Evolutionary conservation across 2,888 invertebrate genomes (phyloP), one percentile per base, ranked within the genome.

Genomic region (Hyposoter didymator): DNA sequence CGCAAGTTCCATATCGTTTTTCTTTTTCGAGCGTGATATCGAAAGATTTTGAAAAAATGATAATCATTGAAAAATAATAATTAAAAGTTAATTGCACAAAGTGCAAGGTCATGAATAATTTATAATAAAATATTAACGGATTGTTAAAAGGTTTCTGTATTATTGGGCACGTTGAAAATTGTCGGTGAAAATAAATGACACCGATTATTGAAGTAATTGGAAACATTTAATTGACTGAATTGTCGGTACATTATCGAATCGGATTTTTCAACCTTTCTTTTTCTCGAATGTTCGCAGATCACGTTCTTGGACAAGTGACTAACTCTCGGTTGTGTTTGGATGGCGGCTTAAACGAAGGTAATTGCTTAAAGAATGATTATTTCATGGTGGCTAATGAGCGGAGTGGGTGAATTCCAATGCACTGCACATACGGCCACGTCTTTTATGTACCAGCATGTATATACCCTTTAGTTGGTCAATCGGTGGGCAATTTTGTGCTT

Each of bases 351-450:
- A 82, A 67, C 67, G 64, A 78, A 85, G 85, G 85, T 85, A 85
- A 85, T 85, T 80, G 67, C 76, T 76, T 19, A 52, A 73, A 82
- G 67, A 83, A 85, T 83, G 52, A 83, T 85, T 80, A 78, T 85
- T 83, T 80, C 80, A 76, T 19, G 67, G 72, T 43, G 85, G 80
- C 73, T 83, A 52, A 80, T 74, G 78, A 83, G 64, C 73, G 62
- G 45, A 73, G 67, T 73, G 75, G 70, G 75, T 70, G 49, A 75
- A 72, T 75, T 52, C 78, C 52, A 6, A 74, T 62, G 64, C 22
- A 49, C 55, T 75, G 72, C 62, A 52, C 69, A 78, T 52, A n/a
- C 55, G 62, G 47, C 43, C 75, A 14, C 52, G 28, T 45, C 66
- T 79, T 19, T 32, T 28, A 22, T 52, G 39, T 39, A 64, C 39